phyloP scores from a whole-genome alignment of 2,113 vertebrate species.

The Calonectris borealis region DNA sequence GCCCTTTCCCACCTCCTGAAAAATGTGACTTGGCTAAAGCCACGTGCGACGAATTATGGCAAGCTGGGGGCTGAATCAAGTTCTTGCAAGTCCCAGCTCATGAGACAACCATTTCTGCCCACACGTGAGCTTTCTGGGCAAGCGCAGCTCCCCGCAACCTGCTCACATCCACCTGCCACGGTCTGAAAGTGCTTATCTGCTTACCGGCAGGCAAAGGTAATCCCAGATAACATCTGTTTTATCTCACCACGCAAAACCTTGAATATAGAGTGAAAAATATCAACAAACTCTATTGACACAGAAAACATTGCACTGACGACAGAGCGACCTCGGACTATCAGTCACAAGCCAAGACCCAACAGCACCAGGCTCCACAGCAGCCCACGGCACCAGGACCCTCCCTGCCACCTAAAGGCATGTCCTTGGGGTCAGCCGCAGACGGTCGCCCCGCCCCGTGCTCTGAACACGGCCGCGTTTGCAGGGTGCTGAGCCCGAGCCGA shows the following conservation, averaged over 20 bases:
- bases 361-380: fast-evolving
- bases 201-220: not conserved
- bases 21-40: not conserved
- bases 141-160: not conserved
- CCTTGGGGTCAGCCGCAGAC: not conserved
- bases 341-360: not conserved
- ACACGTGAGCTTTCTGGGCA: not conserved
- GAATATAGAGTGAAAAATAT: not conserved
- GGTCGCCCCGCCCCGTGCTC: fast-evolving
- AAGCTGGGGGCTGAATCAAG: not conserved
- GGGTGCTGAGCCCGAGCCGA: fast-evolving
- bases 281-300: not conserved
- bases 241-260: not conserved
- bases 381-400: fast-evolving
- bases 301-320: not conserved
- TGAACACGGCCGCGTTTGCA: fast-evolving
- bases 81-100: not conserved
- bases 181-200: not conserved
- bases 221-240: not conserved
- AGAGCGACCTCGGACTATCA: fast-evolving
- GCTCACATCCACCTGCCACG: fast-evolving
- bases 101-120: not conserved
- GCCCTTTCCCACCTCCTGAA: not conserved
- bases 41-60: not conserved
- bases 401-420: not conserved